Base-by-base conservation (phyloP, 2,888 invertebrate genomes). In the Mimumesa dahlbomi region DNA sequence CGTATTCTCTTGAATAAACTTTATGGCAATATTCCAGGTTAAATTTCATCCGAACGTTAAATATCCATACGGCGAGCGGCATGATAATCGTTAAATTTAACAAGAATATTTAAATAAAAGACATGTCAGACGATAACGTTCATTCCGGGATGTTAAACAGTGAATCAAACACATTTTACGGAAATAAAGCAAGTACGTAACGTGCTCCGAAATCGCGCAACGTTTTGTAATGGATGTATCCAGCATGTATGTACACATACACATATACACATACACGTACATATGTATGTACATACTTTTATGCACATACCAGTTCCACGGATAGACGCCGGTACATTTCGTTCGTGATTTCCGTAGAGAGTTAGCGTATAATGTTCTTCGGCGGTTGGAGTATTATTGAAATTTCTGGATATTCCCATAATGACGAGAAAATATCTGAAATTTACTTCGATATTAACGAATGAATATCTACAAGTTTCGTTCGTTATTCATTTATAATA, bases 331-430 rank as follows among this genome's bases (percentile, higher is more conserved):
- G 31, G n/a, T 50, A 52, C 50, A 49, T 68, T 65, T 68, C 46
- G 53, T 65, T 57, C 67, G 46, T 57, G 67, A 68, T 68, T 68
- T 68, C 67, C 65, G 65, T 57, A 38, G 65, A 68, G 65, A 56
- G 50, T 68, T 65, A 65, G 31, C 64, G 45, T 43, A 38, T 64
- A 36, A 14, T 38, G 43, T 64, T 38, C 57, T 57, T 57, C 38
- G 48, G 29, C 48, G 45, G 46, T 67, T 52, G 11, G 31, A 21
- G 65, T 68, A 57, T 67, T 64, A 67, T 67, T 64, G 64, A 67
- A 57, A 65, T 65, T 64, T 21, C 65, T 16, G 18, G 49, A 11
- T 34, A 19, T 54, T 58, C 43, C 11, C 4, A 25, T 50, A 38
- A 67, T 45, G 66, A 45, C 14, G 11, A 4, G 25, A 7, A 3